phyloP scores from a whole-genome alignment of 2,113 vertebrate species.

The Lagopus muta region DNA sequence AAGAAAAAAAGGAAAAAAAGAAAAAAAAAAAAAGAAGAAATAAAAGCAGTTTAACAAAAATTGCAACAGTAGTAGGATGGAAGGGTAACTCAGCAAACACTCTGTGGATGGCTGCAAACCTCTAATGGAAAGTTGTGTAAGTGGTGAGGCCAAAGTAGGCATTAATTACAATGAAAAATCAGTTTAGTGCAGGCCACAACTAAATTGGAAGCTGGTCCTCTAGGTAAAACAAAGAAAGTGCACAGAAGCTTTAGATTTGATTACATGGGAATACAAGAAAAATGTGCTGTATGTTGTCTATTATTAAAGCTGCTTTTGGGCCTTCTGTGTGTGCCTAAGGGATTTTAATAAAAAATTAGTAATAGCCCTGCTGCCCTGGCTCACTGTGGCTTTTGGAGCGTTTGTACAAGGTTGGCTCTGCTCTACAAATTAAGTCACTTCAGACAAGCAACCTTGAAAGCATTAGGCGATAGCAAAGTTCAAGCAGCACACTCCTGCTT shows the following conservation, averaged over 20 bases:
- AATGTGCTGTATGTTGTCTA: slow-evolving; percentile 85
- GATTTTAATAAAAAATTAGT: slow-evolving; percentile 90
- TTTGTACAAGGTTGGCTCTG: slow-evolving; percentile 69
- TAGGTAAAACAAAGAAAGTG: slow-evolving; percentile 88
- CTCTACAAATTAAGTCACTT: slow-evolving; percentile 80
- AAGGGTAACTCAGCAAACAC: slow-evolving; percentile 76
- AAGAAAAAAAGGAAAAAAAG: slow-evolving; percentile 64
- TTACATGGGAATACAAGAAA: slow-evolving; percentile 88
- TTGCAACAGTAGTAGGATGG: slow-evolving; percentile 65
- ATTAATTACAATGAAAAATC: slow-evolving; percentile 92
- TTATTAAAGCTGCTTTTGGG: slow-evolving; percentile 88
- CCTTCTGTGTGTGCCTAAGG: slow-evolving; percentile 81
- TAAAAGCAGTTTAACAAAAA: slow-evolving; percentile 71
- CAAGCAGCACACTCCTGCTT: slow-evolving; percentile 62
- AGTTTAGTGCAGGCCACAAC: slow-evolving; percentile 86
- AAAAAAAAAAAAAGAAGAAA: slow-evolving; percentile 63
- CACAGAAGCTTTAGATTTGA: slow-evolving; percentile 86
- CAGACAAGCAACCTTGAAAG: slow-evolving; percentile 74
- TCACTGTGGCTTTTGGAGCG: slow-evolving; percentile 66
- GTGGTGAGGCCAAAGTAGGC: slow-evolving; percentile 85
- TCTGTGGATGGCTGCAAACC: slow-evolving; percentile 80
- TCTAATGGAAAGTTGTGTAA: slow-evolving; percentile 85
- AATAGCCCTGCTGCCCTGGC: slow-evolving; percentile 81
- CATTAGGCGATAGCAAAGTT: slow-evolving; percentile 73
- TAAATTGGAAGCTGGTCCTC: slow-evolving; percentile 88